Evolutionary conservation across 2,113 vertebrate genomes (phyloP), one percentile per base, ranked within the genome.

Genomic region (Mobula hypostoma): DNA sequence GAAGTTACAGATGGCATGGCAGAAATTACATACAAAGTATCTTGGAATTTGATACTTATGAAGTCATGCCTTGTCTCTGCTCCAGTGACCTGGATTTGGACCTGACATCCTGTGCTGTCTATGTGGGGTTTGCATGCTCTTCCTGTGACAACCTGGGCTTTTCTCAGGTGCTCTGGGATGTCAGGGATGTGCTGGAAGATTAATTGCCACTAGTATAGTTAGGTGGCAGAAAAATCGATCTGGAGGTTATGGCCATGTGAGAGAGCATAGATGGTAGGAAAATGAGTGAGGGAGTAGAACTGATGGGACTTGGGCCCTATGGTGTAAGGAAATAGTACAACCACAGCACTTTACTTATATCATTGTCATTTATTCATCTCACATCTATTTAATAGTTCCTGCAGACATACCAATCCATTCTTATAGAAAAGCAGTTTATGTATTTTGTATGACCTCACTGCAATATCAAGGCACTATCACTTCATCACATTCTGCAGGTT

Each of bases 381-480:
- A 72, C 7, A 92, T 5, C 15, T 32, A 11, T 56, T 56, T 70
- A 93, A 93, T 12, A 29, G 1, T 74, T 93, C 56, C 32, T 40
- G 40, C 40, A 29, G 7, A 24, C 27, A 56, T 32, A 93, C 12
- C 91, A 74, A 48, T 93, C 9, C 36, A 32, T 56, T 93, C 68
- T 36, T 76, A 36, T 48, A 76, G 24, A 74, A 74, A 93, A 93
- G 70, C 68, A 76, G 63, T 56, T 48, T 36, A 27, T 93, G 70
- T 40, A 74, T 93, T 93, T 93, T 36, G 27, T 36, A 56, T 48
- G 24, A 93, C 19, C n/a, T 70, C 91, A 76, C 11, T 74, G 68
- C 70, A 74, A 93, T 40, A 93, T 29, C 91, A 93, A 93, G 70
- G 91, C 91, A 93, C 91, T 74, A 90, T 74, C 91, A 93, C 91